Conservation (phyloP, 1,140 invertebrate genomes). For the Linepithema humile region DNA sequence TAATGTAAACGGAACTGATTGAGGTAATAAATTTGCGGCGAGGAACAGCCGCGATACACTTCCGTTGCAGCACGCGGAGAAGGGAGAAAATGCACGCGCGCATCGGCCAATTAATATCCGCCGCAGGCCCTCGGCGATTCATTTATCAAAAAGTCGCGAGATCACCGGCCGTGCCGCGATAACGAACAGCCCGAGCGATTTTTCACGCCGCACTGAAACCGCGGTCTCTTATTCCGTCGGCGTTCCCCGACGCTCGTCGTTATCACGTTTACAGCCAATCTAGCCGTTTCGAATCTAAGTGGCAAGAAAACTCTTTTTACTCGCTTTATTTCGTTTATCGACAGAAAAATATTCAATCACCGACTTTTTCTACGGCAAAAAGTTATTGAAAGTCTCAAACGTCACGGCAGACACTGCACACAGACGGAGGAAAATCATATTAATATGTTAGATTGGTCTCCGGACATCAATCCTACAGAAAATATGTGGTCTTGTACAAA, state of each 20-base stretch:
- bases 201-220: constrained; percentile 48
- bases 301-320: neutral
- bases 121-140: constrained; percentile 32
- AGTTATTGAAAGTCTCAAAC: neutral
- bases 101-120: constrained; percentile 56
- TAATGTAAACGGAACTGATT: constrained; percentile 57
- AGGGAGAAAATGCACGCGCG: constrained; percentile 39
- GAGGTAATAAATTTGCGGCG: constrained; percentile 48
- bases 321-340: constrained; percentile 16
- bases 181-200: constrained; percentile 42
- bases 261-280: constrained; percentile 54
- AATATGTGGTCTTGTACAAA: too few relatives aligned
- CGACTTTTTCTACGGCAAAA: neutral
- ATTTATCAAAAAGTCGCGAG: constrained; percentile 59
- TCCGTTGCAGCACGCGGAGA: neutral
- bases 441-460: too few relatives aligned
- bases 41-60: constrained; percentile 37
- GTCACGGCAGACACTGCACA: too few relatives aligned
- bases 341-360: constrained; percentile 43
- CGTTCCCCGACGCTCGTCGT: constrained; percentile 29
- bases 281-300: constrained; percentile 12
- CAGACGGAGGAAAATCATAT: too few relatives aligned
- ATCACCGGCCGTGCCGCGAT: constrained; percentile 49
- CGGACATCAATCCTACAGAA: too few relatives aligned
- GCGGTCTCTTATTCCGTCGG: constrained; percentile 40